Base-by-base conservation (phyloP, 2,113 vertebrate genomes). In the Grantiella picta region DNA sequence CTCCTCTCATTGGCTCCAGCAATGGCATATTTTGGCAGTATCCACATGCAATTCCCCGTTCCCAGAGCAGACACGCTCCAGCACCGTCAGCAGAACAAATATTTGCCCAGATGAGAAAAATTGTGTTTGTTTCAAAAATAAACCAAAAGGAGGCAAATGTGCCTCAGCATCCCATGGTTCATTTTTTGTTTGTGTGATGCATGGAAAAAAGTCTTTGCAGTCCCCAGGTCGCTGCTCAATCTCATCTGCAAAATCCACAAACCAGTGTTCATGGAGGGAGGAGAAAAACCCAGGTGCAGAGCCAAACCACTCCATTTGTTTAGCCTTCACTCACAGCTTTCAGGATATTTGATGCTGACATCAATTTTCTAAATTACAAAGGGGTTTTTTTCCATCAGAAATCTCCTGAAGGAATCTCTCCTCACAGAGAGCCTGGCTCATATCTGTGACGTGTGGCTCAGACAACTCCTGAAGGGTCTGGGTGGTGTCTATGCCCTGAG, bases 401-500 rank as follows among this genome's bases (percentile, higher is more conserved):
- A 16, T n/a, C 36, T 52, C 68, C 59, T 20, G 59, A 7, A 38
- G 38, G 38, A 38, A 38, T 38, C 38, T 52, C 31, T 7, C 9
- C 0, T 36, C 42, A 2, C 31, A 42, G 27, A 40, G 35, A 36
- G 44, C 22, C 59, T 16, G 59, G 42, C 76, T 42, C 11, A 0
- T 2, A 0, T 10, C 49, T 54, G 11, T 0, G 6, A 5, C 33
- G 11, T 6, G 1, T 9, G 16, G 18, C n/a, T 12, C 59, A 38
- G 49, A 2, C 49, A 27, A 10, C 8, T 28, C 50, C 56, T 3
- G 1, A 1, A 4, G 35, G 76, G 1, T 2, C 10, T 2, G 29
- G 25, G 27, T 19, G 77, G 4, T 31, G 49, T 4, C 16, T 7
- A 29, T 9, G 5, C 50, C 75, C 56, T 9, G 65, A 16, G 36